Evolutionary conservation across 2,797 vertebrate species (phyloP), one percentile per base, ranked within the genome.

Genomic region (Etheostoma perlongum): DNA sequence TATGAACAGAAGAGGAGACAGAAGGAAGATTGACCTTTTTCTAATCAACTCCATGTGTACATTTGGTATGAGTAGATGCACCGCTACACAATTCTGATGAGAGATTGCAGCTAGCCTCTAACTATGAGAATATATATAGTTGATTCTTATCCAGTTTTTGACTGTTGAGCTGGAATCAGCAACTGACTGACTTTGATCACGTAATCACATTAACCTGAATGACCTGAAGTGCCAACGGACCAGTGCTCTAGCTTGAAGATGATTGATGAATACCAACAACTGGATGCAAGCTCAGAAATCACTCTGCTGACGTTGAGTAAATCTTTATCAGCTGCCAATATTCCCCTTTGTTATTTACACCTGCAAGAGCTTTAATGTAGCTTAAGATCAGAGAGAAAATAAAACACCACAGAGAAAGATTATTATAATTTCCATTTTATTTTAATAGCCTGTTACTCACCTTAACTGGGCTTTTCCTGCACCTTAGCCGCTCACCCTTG

Each of bases 151-250:
- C 82, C 81, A 51, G 77, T 77, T 80, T 64, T 76, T 64, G 77
- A 65, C 48, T 27, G 79, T 67, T 61, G 78, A 81, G 60, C 66
- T 67, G 75, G 78, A 84, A 81, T 82, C 49, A 4, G 61, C 10
- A 51, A 73, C 73, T 77, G 14, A 33, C 73, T 62, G 70, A 72
- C 83, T 89, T 84, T 88, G 81, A 91, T 91, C 81, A 84, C 23
- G 67, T 78, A 60, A 84, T 84, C 79, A 81, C 85, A 90, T 92
- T 91, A 91, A 89, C 87, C 85, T 75, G 81, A 90, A 68, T 46
- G 76, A 83, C 89, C 85, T 80, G 72, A 79, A 27, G 76, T 46
- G 89, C 85, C 78, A 78, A 36, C 54, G 27, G 81, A 87, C 83
- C 82, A 78, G 70, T 0, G 25, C 54, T 68, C 4, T 0, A 12